These are phyloP conservation scores for Chaetoderma sp. DNA, from an alignment of 2,888 invertebrate genomes.

Conservation along the genomic window DNA sequence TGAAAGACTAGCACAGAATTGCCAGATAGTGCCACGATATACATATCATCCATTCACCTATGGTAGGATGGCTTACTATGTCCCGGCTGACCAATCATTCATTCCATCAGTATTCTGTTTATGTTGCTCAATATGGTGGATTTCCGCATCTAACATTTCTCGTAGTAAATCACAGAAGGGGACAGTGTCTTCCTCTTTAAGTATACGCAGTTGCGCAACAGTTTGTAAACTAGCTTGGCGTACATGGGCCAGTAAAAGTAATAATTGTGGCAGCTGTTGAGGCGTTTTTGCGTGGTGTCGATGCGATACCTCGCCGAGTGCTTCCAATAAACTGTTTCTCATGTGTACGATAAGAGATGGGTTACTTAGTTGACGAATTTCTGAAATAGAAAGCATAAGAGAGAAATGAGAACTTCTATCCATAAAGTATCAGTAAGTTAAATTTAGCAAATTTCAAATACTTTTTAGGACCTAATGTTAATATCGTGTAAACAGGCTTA, in stretches of 20 bases:
- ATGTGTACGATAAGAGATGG: constrained; percentile 53
- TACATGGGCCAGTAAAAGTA: constrained; percentile 58
- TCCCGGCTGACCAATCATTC: too few relatives aligned
- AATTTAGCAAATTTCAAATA: too few relatives aligned
- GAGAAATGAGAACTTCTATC: neutral
- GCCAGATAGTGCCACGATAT: too few relatives aligned
- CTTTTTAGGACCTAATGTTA: too few relatives aligned
- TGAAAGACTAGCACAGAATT: too few relatives aligned
- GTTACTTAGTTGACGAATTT: constrained; percentile 54
- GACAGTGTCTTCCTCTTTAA: constrained; percentile 55
- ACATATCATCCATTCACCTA: too few relatives aligned
- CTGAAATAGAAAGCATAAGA: constrained; percentile 38
- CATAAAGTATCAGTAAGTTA: too few relatives aligned
- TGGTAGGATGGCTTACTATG: too few relatives aligned
- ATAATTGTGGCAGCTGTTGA: constrained; percentile 53
- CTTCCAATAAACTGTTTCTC: constrained; percentile 52
- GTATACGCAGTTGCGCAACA: constrained; percentile 54
- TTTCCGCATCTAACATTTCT: constrained; percentile 60
- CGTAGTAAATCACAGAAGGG: constrained; percentile 57
- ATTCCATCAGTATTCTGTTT: too few relatives aligned
- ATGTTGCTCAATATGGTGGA: constrained; percentile 30
- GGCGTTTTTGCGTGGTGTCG: constrained; percentile 55
- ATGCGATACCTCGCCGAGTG: constrained; percentile 54
- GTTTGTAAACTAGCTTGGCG: constrained; percentile 57
- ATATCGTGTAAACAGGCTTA: too few relatives aligned